phyloP scores from a whole-genome alignment of 2,113 vertebrate species.

The Archocentrus centrarchus region DNA sequence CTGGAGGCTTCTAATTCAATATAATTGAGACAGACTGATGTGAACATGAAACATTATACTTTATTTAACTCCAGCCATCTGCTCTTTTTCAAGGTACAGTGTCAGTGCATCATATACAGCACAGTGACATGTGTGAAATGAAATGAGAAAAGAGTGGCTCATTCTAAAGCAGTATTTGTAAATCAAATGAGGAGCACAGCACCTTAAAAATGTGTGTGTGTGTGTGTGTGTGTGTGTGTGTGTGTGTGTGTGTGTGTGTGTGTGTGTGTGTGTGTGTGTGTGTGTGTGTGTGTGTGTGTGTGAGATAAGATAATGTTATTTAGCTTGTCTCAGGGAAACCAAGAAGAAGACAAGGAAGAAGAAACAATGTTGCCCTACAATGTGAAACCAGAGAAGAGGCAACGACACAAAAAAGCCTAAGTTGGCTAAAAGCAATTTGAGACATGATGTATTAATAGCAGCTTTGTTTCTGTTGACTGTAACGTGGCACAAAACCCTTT shows the following conservation, averaged over 20 bases:
- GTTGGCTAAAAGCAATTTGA: conserved; percentile 43
- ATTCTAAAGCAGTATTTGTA: neutral
- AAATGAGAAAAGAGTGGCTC: neutral
- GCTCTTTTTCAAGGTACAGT: conserved; percentile 41
- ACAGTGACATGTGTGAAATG: conserved; percentile 2
- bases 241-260: no score
- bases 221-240: neutral
- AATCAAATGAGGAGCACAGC: neutral
- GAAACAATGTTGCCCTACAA: conserved; percentile 11
- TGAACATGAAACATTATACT: conserved; percentile 63
- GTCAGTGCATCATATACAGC: conserved; percentile 4
- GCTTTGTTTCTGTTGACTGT: neutral
- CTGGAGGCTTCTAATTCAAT: conserved; percentile 67
- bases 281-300: neutral
- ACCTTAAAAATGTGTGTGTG: neutral
- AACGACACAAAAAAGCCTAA: neutral
- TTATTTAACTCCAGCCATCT: conserved; percentile 67
- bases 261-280: no score
- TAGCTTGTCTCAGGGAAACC: neutral
- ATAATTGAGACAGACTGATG: conserved; percentile 41
- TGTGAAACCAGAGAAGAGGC: conserved; percentile 26
- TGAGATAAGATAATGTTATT: neutral
- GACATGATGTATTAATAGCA: neutral
- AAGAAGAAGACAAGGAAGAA: neutral
- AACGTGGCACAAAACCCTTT: neutral